These are phyloP conservation scores for Sminthurides bifidus DNA, from an alignment of 1,140 invertebrate species.

Conservation along the genomic window DNA sequence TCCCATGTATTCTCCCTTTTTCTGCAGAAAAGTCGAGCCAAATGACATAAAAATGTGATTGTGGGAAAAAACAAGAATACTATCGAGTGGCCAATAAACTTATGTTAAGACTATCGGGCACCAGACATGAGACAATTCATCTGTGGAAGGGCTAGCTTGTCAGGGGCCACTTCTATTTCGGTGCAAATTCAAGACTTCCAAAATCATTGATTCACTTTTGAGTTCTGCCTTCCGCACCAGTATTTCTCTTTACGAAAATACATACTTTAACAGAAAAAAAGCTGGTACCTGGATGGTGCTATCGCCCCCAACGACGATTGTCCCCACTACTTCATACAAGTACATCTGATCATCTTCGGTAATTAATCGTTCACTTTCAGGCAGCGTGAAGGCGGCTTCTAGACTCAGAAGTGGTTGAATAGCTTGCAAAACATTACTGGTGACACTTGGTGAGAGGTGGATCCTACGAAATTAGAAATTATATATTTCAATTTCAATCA, in stretches of 20 bases:
- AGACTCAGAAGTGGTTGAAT: slow-evolving; percentile 43
- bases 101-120: background rate
- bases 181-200: no score
- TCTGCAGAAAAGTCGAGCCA: slow-evolving; percentile 32
- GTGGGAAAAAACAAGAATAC: background rate
- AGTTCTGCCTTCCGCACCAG: background rate
- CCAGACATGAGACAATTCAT: background rate
- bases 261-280: background rate
- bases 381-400: slow-evolving; percentile 34
- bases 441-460: slow-evolving; percentile 40
- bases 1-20: slow-evolving; percentile 39
- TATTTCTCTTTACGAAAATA: background rate
- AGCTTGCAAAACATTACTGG: slow-evolving; percentile 42
- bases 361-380: slow-evolving; percentile 34
- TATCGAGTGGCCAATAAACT: background rate
- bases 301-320: slow-evolving; percentile 40
- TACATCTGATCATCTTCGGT: slow-evolving; percentile 46
- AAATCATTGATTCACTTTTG: no score
- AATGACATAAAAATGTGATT: background rate
- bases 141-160: no score
- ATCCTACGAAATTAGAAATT: slow-evolving; percentile 33
- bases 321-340: slow-evolving; percentile 47
- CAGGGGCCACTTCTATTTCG: no score
- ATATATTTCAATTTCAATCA: no score
- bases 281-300: slow-evolving; percentile 3